Evolutionary conservation across 2,113 vertebrate genomes (phyloP).

Genomic region (Colossoma macropomum): DNA sequence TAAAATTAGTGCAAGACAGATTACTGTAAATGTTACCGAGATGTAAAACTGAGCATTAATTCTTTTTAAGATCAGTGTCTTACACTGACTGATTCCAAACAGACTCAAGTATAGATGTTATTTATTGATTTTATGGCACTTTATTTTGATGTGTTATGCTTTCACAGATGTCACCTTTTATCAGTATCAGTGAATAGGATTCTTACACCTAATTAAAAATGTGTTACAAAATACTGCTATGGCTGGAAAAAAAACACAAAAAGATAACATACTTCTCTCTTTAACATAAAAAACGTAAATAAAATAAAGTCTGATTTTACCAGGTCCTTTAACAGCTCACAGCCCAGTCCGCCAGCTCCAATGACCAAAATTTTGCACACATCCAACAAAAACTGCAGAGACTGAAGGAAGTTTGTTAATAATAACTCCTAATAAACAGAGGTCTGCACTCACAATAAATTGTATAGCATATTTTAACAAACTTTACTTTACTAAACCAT

Average conservation of each 20-base stretch:
- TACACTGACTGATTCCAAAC: too few species aligned
- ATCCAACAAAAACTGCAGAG: slow-evolving; percentile 89
- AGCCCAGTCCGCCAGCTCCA: slow-evolving; percentile 94
- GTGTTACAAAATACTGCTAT: too few species aligned
- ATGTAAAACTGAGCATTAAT: too few species aligned
- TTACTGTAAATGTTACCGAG: background rate
- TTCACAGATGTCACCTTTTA: too few species aligned
- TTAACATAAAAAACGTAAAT: background rate
- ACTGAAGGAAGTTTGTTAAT: slow-evolving; percentile 75
- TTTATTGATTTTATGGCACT: too few species aligned
- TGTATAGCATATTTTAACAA: too few species aligned
- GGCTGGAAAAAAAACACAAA: background rate
- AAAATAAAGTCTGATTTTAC: slow-evolving; percentile 67
- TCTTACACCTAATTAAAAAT: too few species aligned
- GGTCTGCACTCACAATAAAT: background rate
- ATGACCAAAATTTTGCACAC: slow-evolving; percentile 94
- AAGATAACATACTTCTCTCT: background rate
- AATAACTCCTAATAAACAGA: slow-evolving; percentile 39
- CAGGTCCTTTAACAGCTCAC: slow-evolving; percentile 95
- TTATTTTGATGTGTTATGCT: too few species aligned
- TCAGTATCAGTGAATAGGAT: too few species aligned
- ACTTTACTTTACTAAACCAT: too few species aligned
- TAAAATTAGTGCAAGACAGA: background rate
- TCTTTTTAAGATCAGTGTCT: too few species aligned
- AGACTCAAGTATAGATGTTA: too few species aligned